These are phyloP conservation scores for Drosophila sturtevanti DNA, from an alignment of 1,140 invertebrate species.

Conservation along the genomic window DNA sequence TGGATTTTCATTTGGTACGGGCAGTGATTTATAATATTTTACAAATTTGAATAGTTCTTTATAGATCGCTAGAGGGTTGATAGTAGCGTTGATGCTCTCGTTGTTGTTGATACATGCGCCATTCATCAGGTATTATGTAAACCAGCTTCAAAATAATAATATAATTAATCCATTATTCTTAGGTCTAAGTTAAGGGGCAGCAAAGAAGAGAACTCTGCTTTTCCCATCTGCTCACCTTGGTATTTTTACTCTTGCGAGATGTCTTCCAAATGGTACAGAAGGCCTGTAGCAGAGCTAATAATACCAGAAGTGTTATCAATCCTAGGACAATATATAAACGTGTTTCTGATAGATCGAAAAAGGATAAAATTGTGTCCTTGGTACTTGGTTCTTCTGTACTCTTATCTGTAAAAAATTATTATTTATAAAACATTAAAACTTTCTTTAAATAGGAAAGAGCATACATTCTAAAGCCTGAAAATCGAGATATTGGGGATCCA, in stretches of 20 bases:
- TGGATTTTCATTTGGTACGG: slow-evolving; percentile 31
- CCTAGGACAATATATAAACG: slow-evolving; percentile 93
- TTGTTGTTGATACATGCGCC: slow-evolving; percentile 82
- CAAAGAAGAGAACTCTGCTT: not conserved
- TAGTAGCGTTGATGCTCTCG: slow-evolving; percentile 81
- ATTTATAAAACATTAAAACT: too few species aligned
- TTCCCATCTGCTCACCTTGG: slow-evolving; percentile 83
- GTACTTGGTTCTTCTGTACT: slow-evolving; percentile 48
- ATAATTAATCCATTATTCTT: slow-evolving; percentile 7
- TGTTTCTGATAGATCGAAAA: slow-evolving; percentile 86
- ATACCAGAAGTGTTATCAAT: slow-evolving; percentile 90
- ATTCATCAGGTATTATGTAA: slow-evolving; percentile 82
- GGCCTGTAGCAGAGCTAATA: slow-evolving; percentile 92
- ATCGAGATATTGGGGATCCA: slow-evolving; percentile 90
- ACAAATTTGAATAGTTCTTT: slow-evolving; percentile 32
- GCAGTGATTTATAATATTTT: slow-evolving; percentile 29
- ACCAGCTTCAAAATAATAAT: slow-evolving; percentile 74
- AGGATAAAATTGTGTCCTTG: slow-evolving; percentile 81
- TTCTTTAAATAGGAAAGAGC: slow-evolving; percentile 6
- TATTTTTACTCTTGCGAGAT: slow-evolving; percentile 86
- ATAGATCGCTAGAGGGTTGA: slow-evolving; percentile 82
- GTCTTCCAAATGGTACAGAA: slow-evolving; percentile 91
- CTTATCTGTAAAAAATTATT: slow-evolving; percentile 50
- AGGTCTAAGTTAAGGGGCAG: not conserved
- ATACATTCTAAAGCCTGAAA: slow-evolving; percentile 87